Evolutionary conservation across 1,140 invertebrate species (phyloP).

Genomic region (Leptonema lineaticorne): DNA sequence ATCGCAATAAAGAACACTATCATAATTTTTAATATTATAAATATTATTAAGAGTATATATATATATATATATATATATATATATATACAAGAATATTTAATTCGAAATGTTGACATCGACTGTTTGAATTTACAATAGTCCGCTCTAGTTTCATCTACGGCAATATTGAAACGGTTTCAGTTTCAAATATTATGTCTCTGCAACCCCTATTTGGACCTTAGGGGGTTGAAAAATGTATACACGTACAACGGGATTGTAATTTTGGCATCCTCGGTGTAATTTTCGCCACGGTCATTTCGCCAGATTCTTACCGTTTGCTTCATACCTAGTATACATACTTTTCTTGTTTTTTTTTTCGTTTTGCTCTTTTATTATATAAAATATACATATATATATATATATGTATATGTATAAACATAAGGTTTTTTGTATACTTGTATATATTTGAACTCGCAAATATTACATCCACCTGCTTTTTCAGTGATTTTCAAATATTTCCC

Average conservation of each 20-base stretch:
- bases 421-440: too few relatives aligned
- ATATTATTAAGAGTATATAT: too few relatives aligned
- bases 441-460: too few relatives aligned
- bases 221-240: constrained; percentile 17
- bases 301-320: neutral
- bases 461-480: too few relatives aligned
- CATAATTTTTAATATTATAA: too few relatives aligned
- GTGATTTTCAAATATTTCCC: too few relatives aligned
- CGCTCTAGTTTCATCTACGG: neutral
- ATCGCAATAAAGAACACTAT: too few relatives aligned
- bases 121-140: neutral
- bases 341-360: too few relatives aligned
- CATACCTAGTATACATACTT: too few relatives aligned
- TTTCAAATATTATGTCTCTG: neutral
- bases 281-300: constrained; percentile 1
- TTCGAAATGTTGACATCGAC: neutral
- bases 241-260: constrained; percentile 10
- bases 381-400: too few relatives aligned
- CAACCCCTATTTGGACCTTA: neutral
- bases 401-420: too few relatives aligned
- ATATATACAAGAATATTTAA: neutral
- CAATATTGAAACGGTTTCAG: neutral
- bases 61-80: neutral
- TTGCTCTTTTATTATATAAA: too few relatives aligned
- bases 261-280: neutral